Evolutionary conservation across 2,888 invertebrate species (phyloP), one percentile per base, ranked within the genome.

Genomic region (Vesta saturnalis): DNA sequence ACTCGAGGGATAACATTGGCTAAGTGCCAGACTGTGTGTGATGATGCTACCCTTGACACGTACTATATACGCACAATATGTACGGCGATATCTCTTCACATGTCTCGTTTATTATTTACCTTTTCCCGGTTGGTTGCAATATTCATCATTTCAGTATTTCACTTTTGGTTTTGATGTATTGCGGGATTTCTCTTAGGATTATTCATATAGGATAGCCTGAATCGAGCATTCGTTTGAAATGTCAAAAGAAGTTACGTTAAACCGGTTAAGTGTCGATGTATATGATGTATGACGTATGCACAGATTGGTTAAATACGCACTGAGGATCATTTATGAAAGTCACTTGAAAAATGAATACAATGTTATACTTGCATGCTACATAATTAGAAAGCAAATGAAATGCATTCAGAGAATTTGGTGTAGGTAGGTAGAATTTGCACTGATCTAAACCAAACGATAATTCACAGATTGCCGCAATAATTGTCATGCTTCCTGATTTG

Each of bases 1-100:
- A 77, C 79, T 79, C 76, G 72, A 77, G 81, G 82, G 56, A 80
- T 74, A 69, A 35, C 30, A n/a, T 21, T 66, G 59, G 65, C 69
- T 69, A 69, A 69, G 69, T 69, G 69, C 69, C 69, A 69, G 65
- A 69, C 65, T 65, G 22, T 59, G 64, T 69, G 64, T 62, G 65
- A 65, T 65, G 65, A 64, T 65, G 64, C 61, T 61, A 65, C 65
- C 69, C 69, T 62, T 66, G 70, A 65, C 70, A 67, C 66, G 62
- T 70, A 63, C 69, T 46, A 54, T 22, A 62, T 62, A 65, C 69
- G 63, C 65, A 62, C 56, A 57, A 54, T 58, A 59, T 61, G 52
- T 65, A 62, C 62, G 22, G 55, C 58, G 60, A 56, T 60, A 56
- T 55, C 63, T 66, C 60, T 60, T 66, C 70, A 66, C 63, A 70